Conservation (phyloP, 2,797 vertebrate species). For the Schizopygopsis pylzovi region DNA sequence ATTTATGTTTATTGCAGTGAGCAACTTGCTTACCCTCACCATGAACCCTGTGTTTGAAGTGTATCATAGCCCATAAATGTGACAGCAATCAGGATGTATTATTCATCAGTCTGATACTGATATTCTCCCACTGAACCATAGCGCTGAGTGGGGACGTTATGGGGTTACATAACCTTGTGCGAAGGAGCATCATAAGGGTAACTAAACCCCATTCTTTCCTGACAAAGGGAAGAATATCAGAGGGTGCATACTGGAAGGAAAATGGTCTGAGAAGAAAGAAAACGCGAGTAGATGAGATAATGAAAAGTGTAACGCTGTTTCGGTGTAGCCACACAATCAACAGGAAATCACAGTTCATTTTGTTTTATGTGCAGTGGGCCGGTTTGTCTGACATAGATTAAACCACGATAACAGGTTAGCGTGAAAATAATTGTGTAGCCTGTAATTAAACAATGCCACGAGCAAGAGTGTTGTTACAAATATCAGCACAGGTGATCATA, state of each 20-base stretch:
- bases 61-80: conserved; percentile 32
- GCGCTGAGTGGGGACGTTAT: neutral
- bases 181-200: conserved; percentile 1
- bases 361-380: neutral
- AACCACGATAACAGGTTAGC: conserved; percentile 6
- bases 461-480: neutral
- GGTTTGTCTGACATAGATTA: conserved; percentile 5
- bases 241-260: neutral
- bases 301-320: neutral
- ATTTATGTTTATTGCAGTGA: conserved; percentile 7
- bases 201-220: conserved; percentile 28
- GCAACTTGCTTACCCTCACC: conserved; percentile 31
- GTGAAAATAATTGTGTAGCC: neutral
- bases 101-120: conserved; percentile 39
- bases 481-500: neutral
- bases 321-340: neutral
- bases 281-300: neutral
- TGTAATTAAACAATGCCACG: neutral
- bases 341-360: neutral
- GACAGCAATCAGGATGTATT: conserved; percentile 29
- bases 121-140: conserved; percentile 26
- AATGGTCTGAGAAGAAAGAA: neutral
- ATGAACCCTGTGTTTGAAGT: conserved; percentile 40
- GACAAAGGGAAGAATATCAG: neutral
- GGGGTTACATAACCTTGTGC: conserved; percentile 6